phyloP scores from a whole-genome alignment of 2,797 vertebrate species.

The Enteromius trimaculatus region DNA sequence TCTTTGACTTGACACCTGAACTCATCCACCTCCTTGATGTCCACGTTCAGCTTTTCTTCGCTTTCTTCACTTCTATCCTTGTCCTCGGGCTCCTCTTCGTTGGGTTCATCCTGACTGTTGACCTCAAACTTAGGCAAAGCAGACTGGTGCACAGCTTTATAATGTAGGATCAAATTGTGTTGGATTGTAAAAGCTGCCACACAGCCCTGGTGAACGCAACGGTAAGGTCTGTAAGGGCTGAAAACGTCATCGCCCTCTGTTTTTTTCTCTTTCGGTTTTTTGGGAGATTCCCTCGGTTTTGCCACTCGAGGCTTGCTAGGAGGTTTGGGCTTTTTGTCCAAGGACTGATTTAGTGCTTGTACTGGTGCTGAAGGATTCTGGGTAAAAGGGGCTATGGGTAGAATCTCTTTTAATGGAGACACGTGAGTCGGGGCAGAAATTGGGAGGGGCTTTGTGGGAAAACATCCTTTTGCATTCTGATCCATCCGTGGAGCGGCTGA shows the following conservation, averaged over 20 bases:
- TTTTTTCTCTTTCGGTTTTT: slow-evolving; percentile 82
- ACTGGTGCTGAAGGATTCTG: slow-evolving; percentile 38
- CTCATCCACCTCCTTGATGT: slow-evolving; percentile 80
- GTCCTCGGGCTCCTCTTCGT: slow-evolving; percentile 68
- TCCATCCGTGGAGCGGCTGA: slow-evolving; percentile 42
- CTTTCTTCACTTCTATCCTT: slow-evolving; percentile 67
- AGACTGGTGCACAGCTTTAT: slow-evolving; percentile 93
- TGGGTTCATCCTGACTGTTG: slow-evolving; percentile 83
- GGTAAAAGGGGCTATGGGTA: slow-evolving; percentile 28
- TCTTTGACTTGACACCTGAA: slow-evolving; percentile 93
- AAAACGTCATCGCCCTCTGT: slow-evolving; percentile 70
- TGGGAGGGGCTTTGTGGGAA: slow-evolving; percentile 27
- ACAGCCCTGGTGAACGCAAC: slow-evolving; percentile 94
- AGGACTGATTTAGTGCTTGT: slow-evolving; percentile 47
- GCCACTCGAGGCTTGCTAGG: slow-evolving; percentile 47
- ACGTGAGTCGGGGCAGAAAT: slow-evolving; percentile 37
- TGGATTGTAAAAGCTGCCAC: slow-evolving; percentile 95
- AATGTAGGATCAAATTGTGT: slow-evolving; percentile 97
- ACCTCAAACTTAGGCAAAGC: slow-evolving; percentile 84
- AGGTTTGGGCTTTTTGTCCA: slow-evolving; percentile 66
- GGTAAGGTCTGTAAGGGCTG: slow-evolving; percentile 90
- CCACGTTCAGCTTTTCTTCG: slow-evolving; percentile 77
- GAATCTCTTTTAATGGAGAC: slow-evolving; percentile 32
- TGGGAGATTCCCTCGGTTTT: slow-evolving; percentile 59
- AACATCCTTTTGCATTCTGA: slow-evolving; percentile 51